Evolutionary conservation across 1,140 invertebrate species (phyloP), one percentile per base, ranked within the genome.

Genomic region (Brachionus manjavacas): DNA sequence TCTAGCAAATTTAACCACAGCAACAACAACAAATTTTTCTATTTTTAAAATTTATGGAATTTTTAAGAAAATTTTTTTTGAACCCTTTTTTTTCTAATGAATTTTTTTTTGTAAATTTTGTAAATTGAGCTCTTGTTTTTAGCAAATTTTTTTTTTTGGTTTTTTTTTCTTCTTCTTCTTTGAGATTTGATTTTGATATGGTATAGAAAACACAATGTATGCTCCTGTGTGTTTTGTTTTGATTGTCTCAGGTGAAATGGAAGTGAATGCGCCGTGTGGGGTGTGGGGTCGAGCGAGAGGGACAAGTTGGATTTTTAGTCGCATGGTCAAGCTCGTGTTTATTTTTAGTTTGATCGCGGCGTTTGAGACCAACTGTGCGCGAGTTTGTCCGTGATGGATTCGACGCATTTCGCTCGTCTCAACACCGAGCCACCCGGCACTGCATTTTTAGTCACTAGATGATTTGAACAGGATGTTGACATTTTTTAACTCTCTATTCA

Each of bases 61-160:
- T 72, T 72, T 72, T 72, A 39, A 72, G 68, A 41, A 41, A 72
- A 8, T 16, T 72, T 72, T 72, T 72, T 72, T 39, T n/a, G n/a
- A n/a, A n/a, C n/a, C n/a, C n/a, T n/a, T 72, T 16, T 72, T 72
- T 72, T 72, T 39, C 43, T 16, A 39, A 72, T 16, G n/a, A 41
- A 31, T 72, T 72, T 72, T 72, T n/a, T 72, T 72, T 72, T 72
- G 68, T 72, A 72, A 72, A 72, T 72, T 72, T 72, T 72, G 68
- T 72, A 72, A 43, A 72, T 72, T 60, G 14, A 55, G 11, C n/a
- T n/a, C 7, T 12, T 49, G 52, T 60, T 60, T 60, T 60, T 60
- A 60, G 20, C 20, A 60, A 60, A 8, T 60, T 60, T 41, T 72
- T 72, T 72, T 16, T 39, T 39, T 14, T 41, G 16, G n/a, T n/a